Evolutionary conservation across 2,797 vertebrate genomes (phyloP).

Genomic region (Pelodytes ibericus): DNA sequence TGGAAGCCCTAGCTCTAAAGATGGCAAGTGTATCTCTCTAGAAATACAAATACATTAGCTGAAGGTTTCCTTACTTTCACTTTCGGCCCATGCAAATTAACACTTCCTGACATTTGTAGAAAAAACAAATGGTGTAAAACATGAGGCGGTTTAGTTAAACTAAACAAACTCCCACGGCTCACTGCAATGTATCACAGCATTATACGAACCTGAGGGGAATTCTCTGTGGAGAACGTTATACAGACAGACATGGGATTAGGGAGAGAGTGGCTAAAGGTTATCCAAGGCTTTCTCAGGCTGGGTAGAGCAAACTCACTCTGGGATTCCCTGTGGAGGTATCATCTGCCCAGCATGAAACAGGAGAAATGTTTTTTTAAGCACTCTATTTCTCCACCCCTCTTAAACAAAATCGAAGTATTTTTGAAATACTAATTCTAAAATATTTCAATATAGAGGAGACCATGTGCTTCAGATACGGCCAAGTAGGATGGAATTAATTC

Average conservation of each 20-base stretch:
- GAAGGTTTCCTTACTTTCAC: too few relatives aligned
- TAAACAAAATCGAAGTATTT: too few relatives aligned
- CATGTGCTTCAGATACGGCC: too few relatives aligned
- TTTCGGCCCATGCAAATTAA: conserved; percentile 43
- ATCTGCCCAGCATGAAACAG: conserved; percentile 29
- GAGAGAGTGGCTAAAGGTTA: conserved; percentile 27
- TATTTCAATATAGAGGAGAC: too few relatives aligned
- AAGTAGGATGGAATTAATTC: too few relatives aligned
- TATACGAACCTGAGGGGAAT: conserved; percentile 7
- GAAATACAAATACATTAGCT: too few relatives aligned
- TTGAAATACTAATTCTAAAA: too few relatives aligned
- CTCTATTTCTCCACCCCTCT: conserved; percentile 21
- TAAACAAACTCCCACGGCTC: conserved; percentile 28
- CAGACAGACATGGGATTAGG: conserved; percentile 17
- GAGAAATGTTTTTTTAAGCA: conserved; percentile 16
- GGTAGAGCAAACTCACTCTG: conserved; percentile 17
- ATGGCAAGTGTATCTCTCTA: too few relatives aligned
- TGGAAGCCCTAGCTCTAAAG: too few relatives aligned
- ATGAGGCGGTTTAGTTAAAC: conserved; percentile 29
- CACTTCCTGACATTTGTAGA: conserved; percentile 36
- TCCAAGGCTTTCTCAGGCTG: conserved; percentile 3
- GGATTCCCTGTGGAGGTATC: conserved; percentile 29
- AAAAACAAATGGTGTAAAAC: conserved; percentile 39
- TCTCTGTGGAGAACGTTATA: conserved; percentile 9
- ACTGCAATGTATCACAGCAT: conserved; percentile 15